These are phyloP conservation scores for Pseudomugil tenellus DNA, from an alignment of 2,797 vertebrate genomes.

Conservation along the genomic window DNA sequence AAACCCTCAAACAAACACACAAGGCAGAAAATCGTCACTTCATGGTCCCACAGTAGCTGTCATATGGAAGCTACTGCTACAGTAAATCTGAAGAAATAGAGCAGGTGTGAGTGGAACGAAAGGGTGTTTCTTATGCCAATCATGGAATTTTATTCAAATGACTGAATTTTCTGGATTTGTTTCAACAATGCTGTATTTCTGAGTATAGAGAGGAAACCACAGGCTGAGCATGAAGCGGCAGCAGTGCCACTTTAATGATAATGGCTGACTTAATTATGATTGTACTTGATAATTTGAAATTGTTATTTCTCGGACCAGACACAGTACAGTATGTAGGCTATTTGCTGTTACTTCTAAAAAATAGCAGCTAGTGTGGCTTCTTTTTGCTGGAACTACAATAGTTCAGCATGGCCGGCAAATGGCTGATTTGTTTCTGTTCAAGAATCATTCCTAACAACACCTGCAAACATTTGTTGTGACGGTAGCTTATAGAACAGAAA, in stretches of 20 bases:
- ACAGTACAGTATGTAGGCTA: not conserved
- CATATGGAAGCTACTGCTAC: slow-evolving; percentile 47
- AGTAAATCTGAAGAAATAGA: slow-evolving; percentile 65
- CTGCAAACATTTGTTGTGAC: not conserved
- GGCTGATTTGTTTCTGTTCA: not conserved
- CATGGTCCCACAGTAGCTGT: slow-evolving; percentile 44
- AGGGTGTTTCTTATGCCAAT: slow-evolving; percentile 66
- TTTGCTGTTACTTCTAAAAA: slow-evolving; percentile 7
- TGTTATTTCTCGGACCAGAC: slow-evolving; percentile 7
- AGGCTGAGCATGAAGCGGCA: slow-evolving; percentile 18
- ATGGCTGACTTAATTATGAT: slow-evolving; percentile 33
- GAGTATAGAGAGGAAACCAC: slow-evolving; percentile 11
- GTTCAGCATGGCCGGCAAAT: too few species aligned
- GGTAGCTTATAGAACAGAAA: not conserved
- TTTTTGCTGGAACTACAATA: not conserved
- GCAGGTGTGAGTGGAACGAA: slow-evolving; percentile 11
- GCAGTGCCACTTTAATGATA: slow-evolving; percentile 4
- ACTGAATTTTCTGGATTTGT: slow-evolving; percentile 26
- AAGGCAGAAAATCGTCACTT: slow-evolving; percentile 23
- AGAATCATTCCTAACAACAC: not conserved
- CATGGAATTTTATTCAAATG: slow-evolving; percentile 66
- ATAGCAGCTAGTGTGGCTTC: not conserved
- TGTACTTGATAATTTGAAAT: slow-evolving; percentile 22
- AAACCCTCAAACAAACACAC: slow-evolving; percentile 38
- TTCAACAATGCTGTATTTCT: slow-evolving; percentile 27